Conservation (phyloP, 2,888 invertebrate genomes). For the Melinopterus prodromus region DNA sequence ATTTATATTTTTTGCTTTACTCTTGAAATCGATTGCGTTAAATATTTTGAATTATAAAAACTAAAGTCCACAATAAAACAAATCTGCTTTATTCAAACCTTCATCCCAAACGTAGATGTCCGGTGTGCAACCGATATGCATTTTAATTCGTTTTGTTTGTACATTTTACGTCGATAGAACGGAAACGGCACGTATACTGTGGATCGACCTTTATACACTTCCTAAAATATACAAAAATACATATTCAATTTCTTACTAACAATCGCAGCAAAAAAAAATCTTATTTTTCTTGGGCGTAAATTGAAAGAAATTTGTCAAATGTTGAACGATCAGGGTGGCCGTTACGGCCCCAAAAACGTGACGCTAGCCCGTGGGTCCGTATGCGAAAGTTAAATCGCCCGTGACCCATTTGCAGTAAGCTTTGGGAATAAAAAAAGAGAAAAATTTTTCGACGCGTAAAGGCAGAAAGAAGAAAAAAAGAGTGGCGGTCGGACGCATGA, state of each 20-base stretch:
- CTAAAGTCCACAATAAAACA: no score
- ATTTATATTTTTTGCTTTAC: no score
- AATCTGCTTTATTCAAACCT: no score
- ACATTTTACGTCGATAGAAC: no score
- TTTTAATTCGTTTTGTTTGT: no score
- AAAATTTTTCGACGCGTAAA: constrained; percentile 4
- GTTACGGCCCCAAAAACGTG: neutral
- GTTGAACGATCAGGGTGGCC: neutral
- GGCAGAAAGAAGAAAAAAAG: neutral
- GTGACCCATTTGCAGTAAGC: constrained; percentile 4
- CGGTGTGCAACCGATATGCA: no score
- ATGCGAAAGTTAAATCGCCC: neutral
- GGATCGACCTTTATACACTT: no score
- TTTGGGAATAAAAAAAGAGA: neutral
- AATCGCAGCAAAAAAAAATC: neutral
- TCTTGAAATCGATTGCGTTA: no score
- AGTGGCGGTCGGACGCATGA: neutral
- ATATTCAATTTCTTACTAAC: neutral
- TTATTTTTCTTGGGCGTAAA: neutral
- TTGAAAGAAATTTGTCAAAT: constrained; percentile 4
- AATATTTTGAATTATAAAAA: no score
- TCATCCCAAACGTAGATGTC: no score
- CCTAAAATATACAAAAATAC: no score
- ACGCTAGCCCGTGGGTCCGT: neutral
- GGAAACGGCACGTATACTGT: no score